A percentile compares a stretch with the other conserved stretches of the same genome.
These are phyloP conservation scores for Amphiprion ocellaris DNA, from an alignment of 2,113 vertebrate genomes.

Conservation along the genomic window DNA sequence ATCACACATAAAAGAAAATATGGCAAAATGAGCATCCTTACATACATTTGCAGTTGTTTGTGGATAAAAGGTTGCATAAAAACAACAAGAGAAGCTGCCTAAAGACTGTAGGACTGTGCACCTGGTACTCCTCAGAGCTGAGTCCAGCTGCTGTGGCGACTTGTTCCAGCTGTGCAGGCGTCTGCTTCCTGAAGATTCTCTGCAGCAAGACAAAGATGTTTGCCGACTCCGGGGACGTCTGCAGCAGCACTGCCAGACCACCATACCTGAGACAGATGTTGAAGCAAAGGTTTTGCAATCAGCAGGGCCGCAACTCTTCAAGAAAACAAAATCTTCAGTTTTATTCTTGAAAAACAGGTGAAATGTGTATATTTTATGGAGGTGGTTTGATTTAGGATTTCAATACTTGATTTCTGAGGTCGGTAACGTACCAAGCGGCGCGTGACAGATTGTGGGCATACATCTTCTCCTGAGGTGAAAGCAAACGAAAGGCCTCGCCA, in stretches of 20 bases:
- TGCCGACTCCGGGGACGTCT: slow-evolving; percentile 92
- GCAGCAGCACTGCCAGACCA: slow-evolving; percentile 90
- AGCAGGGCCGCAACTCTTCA: not conserved
- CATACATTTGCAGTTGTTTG: not conserved
- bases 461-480: slow-evolving; percentile 88
- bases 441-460: slow-evolving; percentile 91
- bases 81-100: not conserved
- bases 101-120: slow-evolving; percentile 45
- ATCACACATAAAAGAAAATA: not conserved
- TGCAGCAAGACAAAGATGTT: slow-evolving; percentile 90
- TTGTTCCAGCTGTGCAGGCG: slow-evolving; percentile 83
- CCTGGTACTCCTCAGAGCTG: slow-evolving; percentile 90
- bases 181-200: slow-evolving; percentile 88
- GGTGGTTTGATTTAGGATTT: not conserved
- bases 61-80: not conserved
- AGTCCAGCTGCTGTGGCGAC: slow-evolving; percentile 85
- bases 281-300: not conserved
- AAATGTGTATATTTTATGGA: not conserved
- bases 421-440: slow-evolving; percentile 86
- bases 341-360: not conserved
- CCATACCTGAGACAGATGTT: slow-evolving; percentile 84
- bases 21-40: not conserved
- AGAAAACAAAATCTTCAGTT: not conserved
- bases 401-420: not conserved
- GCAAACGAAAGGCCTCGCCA: slow-evolving; percentile 88